A percentile compares a stretch with the other conserved stretches of the same genome.
Conservation (phyloP, 2,113 vertebrate genomes). For the Aplodontia rufa region DNA sequence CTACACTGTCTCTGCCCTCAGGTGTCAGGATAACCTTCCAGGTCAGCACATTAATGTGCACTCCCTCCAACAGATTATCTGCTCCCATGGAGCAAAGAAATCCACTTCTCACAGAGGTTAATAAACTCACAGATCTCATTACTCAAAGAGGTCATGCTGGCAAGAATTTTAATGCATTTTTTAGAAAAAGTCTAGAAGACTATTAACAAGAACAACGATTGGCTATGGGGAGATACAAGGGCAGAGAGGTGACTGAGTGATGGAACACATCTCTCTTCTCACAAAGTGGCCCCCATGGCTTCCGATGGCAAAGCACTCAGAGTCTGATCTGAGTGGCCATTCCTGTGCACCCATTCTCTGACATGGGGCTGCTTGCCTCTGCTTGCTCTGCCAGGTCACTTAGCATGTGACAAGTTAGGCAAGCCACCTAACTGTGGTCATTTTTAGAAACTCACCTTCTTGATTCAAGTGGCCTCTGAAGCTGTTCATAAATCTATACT, state of each 20-base stretch:
- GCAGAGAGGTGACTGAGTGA: neutral
- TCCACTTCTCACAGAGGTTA: constrained; percentile 55
- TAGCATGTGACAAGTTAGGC: neutral
- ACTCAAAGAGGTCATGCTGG: constrained; percentile 35
- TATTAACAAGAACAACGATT: constrained; percentile 48
- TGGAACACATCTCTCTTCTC: neutral
- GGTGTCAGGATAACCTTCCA: neutral
- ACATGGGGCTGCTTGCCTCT: neutral
- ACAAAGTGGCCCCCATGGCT: neutral
- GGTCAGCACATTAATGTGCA: neutral
- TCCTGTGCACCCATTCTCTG: neutral
- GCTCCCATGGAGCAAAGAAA: constrained; percentile 59
- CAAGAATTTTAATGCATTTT: constrained; percentile 65
- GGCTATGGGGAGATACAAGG: neutral
- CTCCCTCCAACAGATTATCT: constrained; percentile 36
- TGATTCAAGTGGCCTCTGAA: neutral
- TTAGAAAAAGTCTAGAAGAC: constrained; percentile 56
- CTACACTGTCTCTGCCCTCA: neutral
- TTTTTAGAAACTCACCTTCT: neutral
- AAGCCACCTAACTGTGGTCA: neutral
- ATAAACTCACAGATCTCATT: constrained; percentile 68
- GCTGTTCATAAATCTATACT: neutral
- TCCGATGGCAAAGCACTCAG: rapidly evolving
- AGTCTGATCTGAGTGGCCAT: neutral
- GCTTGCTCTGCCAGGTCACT: neutral